Percentiles rank a stretch among this genome's conserved stretches.
These are phyloP conservation scores for Ophioderma brevispina DNA, from an alignment of 35 echinoderm and acorn worm species.

Conservation along the genomic window DNA sequence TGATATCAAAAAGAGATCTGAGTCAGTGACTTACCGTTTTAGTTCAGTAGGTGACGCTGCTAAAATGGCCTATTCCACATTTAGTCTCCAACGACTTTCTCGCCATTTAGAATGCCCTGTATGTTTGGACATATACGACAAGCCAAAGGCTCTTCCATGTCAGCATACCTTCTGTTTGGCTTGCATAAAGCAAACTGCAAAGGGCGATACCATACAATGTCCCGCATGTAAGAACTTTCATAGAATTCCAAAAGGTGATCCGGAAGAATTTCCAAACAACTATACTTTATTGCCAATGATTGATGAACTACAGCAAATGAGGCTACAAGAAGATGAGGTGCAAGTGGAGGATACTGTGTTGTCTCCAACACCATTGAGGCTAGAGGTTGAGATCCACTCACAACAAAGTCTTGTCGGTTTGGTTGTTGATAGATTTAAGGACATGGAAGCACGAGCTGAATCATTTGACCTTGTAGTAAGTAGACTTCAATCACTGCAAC, in stretches of 20 bases:
- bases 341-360: neutral
- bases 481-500: neutral
- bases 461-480: neutral
- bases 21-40: too few species aligned
- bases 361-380: neutral
- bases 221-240: neutral
- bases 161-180: neutral
- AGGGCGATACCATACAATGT: neutral
- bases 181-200: neutral
- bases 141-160: neutral
- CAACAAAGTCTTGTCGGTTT: neutral
- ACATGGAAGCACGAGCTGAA: neutral
- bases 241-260: neutral
- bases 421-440: neutral
- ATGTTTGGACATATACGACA: neutral
- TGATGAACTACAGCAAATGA: neutral
- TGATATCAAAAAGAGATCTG: too few species aligned
- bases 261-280: neutral
- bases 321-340: neutral
- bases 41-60: too few species aligned
- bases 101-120: neutral
- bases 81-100: neutral
- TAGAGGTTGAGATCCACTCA: neutral
- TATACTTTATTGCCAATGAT: neutral
- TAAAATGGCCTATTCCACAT: too few species aligned